Conservation (phyloP, 2,888 invertebrate species). For the Epirrhoe alternata region DNA sequence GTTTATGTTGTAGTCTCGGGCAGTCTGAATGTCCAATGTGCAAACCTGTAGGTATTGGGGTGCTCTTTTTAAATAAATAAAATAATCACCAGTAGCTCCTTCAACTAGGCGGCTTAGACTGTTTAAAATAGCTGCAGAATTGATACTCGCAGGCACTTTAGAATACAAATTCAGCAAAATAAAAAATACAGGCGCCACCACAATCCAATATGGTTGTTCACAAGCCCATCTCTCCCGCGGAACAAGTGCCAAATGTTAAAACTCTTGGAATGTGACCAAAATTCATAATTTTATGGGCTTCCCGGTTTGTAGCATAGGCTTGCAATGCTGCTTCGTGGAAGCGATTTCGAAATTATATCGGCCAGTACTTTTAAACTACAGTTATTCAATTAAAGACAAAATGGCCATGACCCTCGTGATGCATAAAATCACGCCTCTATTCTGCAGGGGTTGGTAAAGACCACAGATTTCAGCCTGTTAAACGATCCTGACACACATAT, state of each 20-base stretch:
- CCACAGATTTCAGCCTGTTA: no score
- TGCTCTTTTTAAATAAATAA: not conserved
- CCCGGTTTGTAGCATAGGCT: slow-evolving; percentile 21
- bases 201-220: slow-evolving; percentile 34
- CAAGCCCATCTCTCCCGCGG: slow-evolving; percentile 49
- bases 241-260: slow-evolving; percentile 64
- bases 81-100: not conserved
- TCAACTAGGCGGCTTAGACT: not conserved
- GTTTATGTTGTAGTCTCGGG: no score
- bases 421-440: no score
- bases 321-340: slow-evolving; percentile 6
- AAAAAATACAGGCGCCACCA: slow-evolving; percentile 15
- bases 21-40: no score
- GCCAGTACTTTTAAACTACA: not conserved
- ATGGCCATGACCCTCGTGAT: no score
- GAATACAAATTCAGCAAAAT: not conserved
- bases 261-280: slow-evolving; percentile 54
- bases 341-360: not conserved
- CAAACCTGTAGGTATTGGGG: no score
- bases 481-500: no score
- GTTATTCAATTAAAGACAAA: no score
- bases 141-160: not conserved
- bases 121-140: not conserved
- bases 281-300: slow-evolving; percentile 41
- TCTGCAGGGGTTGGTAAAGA: no score